phyloP scores from a whole-genome alignment of 2,888 invertebrate species.

The Drosophila mercatorum region DNA sequence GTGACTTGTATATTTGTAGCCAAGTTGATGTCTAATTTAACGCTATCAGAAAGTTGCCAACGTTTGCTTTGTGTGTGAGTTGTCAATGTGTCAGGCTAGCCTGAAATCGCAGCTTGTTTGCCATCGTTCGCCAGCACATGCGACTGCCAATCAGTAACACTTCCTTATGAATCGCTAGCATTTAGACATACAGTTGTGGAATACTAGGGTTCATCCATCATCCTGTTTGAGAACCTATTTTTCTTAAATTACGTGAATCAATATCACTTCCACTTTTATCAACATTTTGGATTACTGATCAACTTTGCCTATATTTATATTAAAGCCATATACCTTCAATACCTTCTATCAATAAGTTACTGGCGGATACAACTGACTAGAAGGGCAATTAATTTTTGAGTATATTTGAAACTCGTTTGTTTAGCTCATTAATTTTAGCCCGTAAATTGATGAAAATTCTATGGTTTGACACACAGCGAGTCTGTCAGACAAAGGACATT shows the following conservation, averaged over 20 bases:
- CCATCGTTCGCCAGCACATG: slow-evolving; percentile 63
- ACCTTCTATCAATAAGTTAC: background rate
- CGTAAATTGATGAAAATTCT: background rate
- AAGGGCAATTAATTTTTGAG: too few species aligned
- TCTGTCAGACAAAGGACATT: too few species aligned
- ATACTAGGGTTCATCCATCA: background rate
- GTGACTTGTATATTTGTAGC: slow-evolving; percentile 51
- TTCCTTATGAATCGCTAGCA: slow-evolving; percentile 17
- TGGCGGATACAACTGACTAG: too few species aligned
- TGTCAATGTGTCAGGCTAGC: slow-evolving; percentile 71
- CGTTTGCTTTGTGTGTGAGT: slow-evolving; percentile 53
- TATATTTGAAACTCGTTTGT: too few species aligned
- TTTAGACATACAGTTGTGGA: background rate
- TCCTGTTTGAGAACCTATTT: background rate
- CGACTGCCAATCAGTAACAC: slow-evolving; percentile 50
- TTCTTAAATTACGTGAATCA: background rate
- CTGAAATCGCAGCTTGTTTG: slow-evolving; percentile 60
- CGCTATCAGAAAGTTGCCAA: slow-evolving; percentile 74
- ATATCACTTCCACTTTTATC: background rate
- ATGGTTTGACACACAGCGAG: too few species aligned
- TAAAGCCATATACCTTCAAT: background rate
- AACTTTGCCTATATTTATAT: background rate
- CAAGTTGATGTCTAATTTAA: slow-evolving; percentile 78
- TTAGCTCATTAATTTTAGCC: background rate
- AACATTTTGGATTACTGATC: background rate